These are phyloP conservation scores for Macroteleia sp. DNA, from an alignment of 2,888 invertebrate genomes.

Conservation along the genomic window DNA sequence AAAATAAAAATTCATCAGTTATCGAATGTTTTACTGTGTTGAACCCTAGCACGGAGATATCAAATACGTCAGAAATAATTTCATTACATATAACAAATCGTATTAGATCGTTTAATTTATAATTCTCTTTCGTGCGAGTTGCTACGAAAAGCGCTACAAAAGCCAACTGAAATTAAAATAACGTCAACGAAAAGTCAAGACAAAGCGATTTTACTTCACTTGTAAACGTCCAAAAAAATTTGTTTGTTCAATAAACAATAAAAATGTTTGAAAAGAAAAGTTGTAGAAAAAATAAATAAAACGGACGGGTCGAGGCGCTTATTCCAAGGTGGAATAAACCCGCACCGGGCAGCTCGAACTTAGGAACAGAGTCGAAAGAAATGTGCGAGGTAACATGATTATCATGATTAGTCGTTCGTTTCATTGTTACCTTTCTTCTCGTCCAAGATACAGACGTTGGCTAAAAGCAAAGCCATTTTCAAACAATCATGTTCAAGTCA, in stretches of 20 bases:
- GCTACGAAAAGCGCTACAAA: slow-evolving; percentile 77
- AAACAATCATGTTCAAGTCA: slow-evolving; percentile 76
- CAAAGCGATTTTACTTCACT: slow-evolving; percentile 27
- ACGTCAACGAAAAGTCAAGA: slow-evolving; percentile 27
- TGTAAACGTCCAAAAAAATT: too few relatives aligned
- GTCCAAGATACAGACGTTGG: slow-evolving; percentile 81
- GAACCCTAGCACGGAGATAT: too few relatives aligned
- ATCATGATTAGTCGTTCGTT: slow-evolving; percentile 65
- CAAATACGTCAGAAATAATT: too few relatives aligned
- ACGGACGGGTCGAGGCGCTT: slow-evolving; percentile 49
- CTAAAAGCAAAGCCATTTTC: slow-evolving; percentile 82
- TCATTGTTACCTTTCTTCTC: slow-evolving; percentile 81
- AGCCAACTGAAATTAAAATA: slow-evolving; percentile 67
- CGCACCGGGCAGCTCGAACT: slow-evolving; percentile 44
- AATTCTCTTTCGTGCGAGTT: slow-evolving; percentile 61
- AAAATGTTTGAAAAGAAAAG: too few relatives aligned
- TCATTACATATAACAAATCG: too few relatives aligned
- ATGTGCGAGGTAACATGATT: slow-evolving; percentile 60
- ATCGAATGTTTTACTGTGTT: too few relatives aligned
- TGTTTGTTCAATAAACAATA: too few relatives aligned
- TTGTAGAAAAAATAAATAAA: slow-evolving; percentile 25
- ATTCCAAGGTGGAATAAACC: too few relatives aligned
- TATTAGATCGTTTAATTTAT: too few relatives aligned
- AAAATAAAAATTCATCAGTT: too few relatives aligned
- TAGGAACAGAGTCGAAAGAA: slow-evolving; percentile 52